Conservation (phyloP, 2,888 invertebrate genomes). For the Chelonus formosanus region DNA sequence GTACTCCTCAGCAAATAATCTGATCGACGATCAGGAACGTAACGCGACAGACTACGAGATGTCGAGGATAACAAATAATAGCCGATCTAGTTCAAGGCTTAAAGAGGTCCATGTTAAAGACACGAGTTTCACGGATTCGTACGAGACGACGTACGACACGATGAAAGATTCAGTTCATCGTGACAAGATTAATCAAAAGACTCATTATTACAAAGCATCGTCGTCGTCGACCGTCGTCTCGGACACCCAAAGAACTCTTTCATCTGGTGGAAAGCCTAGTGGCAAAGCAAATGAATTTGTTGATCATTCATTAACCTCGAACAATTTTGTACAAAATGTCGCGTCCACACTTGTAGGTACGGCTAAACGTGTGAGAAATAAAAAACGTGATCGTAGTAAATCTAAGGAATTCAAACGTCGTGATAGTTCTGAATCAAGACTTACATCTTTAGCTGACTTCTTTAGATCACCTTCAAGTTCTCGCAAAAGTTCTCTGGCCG, state of each 20-base stretch:
- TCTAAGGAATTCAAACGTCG: constrained; percentile 61
- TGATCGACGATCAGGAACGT: constrained; percentile 54
- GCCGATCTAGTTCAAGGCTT: constrained; percentile 10
- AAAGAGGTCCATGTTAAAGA: constrained; percentile 14
- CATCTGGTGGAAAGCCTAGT: neutral
- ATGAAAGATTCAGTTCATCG: constrained; percentile 22
- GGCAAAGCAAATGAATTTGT: neutral
- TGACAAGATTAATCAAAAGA: constrained; percentile 24
- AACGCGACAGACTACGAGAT: constrained; percentile 38
- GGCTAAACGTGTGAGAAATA: constrained; percentile 56
- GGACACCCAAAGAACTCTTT: neutral
- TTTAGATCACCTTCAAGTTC: constrained; percentile 62
- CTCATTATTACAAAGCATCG: constrained; percentile 36
- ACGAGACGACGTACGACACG: constrained; percentile 32
- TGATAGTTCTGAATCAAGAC: constrained; percentile 60
- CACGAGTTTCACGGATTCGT: constrained; percentile 34
- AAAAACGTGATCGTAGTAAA: constrained; percentile 60
- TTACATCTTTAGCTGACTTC: constrained; percentile 59
- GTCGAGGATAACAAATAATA: constrained; percentile 33
- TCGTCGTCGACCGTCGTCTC: constrained; percentile 28
- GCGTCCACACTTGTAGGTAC: constrained; percentile 57
- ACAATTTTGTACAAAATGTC: constrained; percentile 53
- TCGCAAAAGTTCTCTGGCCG: constrained; percentile 58
- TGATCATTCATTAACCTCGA: constrained; percentile 18
- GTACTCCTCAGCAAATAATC: constrained; percentile 63